phyloP scores from a whole-genome alignment of 2,888 invertebrate genomes.

The Catotricha subobsoleta region DNA sequence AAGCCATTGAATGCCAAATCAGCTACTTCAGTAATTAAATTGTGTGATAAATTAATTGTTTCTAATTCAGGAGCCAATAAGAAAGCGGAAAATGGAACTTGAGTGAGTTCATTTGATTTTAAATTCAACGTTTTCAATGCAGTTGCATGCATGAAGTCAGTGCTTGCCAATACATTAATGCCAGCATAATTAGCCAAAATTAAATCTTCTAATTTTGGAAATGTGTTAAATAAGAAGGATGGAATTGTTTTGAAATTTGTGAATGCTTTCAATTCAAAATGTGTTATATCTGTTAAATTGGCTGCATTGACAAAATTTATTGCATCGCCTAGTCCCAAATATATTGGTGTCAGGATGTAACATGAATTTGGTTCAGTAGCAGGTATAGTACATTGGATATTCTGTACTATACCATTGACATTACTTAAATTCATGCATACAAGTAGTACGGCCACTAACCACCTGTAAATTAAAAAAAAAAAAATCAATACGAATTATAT shows the following conservation, averaged over 20 bases:
- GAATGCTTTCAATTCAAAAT: neutral
- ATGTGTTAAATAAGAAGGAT: neutral
- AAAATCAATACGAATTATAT: neutral
- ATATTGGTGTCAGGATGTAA: neutral
- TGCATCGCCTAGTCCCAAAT: neutral
- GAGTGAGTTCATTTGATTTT: neutral
- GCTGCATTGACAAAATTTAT: neutral
- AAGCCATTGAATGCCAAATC: slow-evolving; percentile 3
- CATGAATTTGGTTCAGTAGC: neutral
- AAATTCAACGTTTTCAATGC: neutral
- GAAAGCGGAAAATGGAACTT: neutral
- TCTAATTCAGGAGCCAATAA: neutral
- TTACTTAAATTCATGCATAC: neutral
- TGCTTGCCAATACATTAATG: neutral
- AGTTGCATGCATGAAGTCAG: neutral
- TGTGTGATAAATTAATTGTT: neutral
- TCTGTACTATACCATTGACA: neutral
- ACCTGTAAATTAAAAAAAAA: neutral
- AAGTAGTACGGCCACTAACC: neutral
- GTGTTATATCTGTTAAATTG: neutral
- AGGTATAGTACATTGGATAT: neutral
- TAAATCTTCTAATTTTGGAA: neutral
- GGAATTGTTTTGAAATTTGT: slow-evolving; percentile 2
- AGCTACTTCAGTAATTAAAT: neutral
- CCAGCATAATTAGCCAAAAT: slow-evolving; percentile 3